Percentiles rank a stretch among this genome's conserved stretches.
Evolutionary conservation across 2,113 vertebrate genomes (phyloP).

Genomic region (Equus quagga): DNA sequence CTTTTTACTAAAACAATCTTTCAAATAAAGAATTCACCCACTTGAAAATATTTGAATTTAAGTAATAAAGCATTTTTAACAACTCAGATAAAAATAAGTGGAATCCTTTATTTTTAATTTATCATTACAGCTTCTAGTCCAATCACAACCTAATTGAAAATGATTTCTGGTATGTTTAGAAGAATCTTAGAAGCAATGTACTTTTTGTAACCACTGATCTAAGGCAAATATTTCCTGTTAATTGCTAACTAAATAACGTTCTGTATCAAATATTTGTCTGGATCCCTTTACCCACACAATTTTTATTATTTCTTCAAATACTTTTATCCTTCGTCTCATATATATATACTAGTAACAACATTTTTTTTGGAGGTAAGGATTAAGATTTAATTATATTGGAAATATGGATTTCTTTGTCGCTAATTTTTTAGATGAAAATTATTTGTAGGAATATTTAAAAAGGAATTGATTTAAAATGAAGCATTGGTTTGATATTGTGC

Average conservation of each 20-base stretch:
- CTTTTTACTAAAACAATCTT: neutral
- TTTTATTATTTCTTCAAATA: neutral
- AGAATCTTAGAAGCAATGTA: neutral
- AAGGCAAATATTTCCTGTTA: neutral
- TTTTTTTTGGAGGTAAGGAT: neutral
- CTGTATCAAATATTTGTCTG: neutral
- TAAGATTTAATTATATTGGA: neutral
- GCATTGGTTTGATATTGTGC: neutral
- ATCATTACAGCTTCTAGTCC: neutral
- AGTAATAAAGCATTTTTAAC: neutral
- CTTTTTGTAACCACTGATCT: neutral
- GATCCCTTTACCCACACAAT: neutral
- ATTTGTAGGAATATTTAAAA: neutral
- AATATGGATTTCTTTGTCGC: neutral
- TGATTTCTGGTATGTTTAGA: neutral
- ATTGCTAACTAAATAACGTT: neutral
- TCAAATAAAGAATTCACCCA: neutral
- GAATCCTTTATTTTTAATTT: neutral
- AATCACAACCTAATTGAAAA: neutral
- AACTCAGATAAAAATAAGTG: constrained; percentile 13
- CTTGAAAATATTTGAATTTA: neutral
- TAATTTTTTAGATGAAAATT: neutral
- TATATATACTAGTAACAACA: too few species aligned
- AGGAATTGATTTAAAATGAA: neutral
- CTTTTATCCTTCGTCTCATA: fast-evolving